These are phyloP conservation scores for Perdix hodgsoniae DNA, from an alignment of 2,797 vertebrate species.

Conservation along the genomic window DNA sequence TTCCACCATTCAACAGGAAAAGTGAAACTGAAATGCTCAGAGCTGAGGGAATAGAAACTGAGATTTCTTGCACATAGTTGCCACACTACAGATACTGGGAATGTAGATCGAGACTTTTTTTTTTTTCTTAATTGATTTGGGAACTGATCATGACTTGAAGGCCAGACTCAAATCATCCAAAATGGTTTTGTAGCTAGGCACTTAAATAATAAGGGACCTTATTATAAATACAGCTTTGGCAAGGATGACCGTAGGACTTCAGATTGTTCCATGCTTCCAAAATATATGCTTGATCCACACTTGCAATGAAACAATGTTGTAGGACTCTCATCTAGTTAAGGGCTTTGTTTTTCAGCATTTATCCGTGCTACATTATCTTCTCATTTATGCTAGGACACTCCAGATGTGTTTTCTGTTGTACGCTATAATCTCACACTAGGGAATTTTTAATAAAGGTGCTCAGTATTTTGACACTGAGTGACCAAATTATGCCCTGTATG, in stretches of 20 bases:
- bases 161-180: no score
- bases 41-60: background rate
- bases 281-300: background rate
- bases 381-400: background rate
- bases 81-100: background rate
- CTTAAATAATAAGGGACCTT: background rate
- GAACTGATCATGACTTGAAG: background rate
- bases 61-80: background rate
- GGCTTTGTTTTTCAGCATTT: background rate
- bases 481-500: background rate
- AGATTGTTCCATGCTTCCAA: background rate
- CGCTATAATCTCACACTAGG: background rate
- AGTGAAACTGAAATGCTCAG: background rate
- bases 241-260: background rate
- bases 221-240: background rate
- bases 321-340: background rate
- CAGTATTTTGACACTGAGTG: constrained; percentile 27
- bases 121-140: background rate
- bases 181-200: background rate
- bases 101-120: background rate
- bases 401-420: background rate
- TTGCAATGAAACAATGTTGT: background rate
- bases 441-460: constrained; percentile 23
- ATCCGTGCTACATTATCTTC: background rate
- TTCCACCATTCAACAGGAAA: background rate